phyloP scores from a whole-genome alignment of 2,888 invertebrate species.

The Macrophya annulata region DNA sequence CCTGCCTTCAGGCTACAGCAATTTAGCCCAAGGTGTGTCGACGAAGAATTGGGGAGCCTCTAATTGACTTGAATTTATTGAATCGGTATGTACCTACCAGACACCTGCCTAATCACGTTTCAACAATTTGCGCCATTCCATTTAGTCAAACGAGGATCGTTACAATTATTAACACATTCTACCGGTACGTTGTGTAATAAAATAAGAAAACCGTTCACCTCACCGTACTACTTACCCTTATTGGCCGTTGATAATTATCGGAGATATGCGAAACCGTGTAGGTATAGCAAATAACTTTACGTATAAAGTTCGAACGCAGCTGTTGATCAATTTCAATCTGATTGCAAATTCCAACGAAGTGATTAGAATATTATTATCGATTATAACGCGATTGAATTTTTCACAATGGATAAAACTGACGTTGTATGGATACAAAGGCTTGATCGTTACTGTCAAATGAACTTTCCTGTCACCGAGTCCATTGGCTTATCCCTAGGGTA shows the following conservation, averaged over 20 bases:
- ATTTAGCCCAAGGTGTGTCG: conserved; percentile 13
- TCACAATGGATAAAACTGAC: neutral
- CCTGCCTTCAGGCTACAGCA: neutral
- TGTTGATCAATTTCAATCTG: conserved; percentile 27
- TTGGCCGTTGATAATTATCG: conserved; percentile 53
- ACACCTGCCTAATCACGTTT: conserved; percentile 17
- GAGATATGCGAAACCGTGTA: conserved; percentile 42
- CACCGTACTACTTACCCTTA: conserved; percentile 60
- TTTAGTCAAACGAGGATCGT: conserved; percentile 9
- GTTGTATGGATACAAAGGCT: neutral
- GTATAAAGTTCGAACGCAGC: neutral
- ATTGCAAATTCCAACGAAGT: conserved; percentile 11
- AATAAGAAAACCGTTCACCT: conserved; percentile 23
- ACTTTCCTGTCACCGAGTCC: neutral
- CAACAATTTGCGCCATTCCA: neutral
- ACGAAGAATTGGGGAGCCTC: conserved; percentile 16
- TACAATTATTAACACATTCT: conserved; percentile 69
- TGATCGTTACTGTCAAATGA: neutral
- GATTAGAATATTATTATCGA: neutral
- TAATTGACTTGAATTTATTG: conserved; percentile 25
- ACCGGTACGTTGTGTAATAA: conserved; percentile 55
- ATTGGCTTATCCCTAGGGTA: conserved; percentile 12
- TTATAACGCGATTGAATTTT: conserved; percentile 15
- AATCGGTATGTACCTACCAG: neutral
- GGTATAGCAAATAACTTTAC: conserved; percentile 4